Percentiles rank a stretch among this genome's conserved stretches.
Evolutionary conservation across 1,140 invertebrate genomes (phyloP).

Genomic region (Gonatopus flavifemur): DNA sequence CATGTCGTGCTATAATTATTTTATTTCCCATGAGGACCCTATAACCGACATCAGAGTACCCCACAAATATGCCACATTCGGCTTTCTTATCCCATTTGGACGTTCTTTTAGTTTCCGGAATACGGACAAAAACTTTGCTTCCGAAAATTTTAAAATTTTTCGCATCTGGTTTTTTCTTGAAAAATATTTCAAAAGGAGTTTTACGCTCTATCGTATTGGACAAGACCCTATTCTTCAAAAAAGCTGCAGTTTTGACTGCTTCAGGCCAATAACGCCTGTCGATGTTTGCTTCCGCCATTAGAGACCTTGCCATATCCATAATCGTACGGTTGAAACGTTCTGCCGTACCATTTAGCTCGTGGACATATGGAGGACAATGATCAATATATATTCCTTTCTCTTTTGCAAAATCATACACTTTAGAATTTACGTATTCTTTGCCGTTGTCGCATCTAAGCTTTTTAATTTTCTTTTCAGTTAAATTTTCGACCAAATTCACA

Average conservation of each 20-base stretch:
- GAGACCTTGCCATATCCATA: background rate
- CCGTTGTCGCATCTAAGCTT: no score
- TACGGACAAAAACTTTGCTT: background rate
- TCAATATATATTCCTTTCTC: background rate
- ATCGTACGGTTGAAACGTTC: background rate
- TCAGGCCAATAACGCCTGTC: background rate
- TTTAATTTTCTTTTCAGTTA: no score
- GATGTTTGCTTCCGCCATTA: background rate
- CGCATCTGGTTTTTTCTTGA: background rate
- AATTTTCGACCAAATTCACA: no score
- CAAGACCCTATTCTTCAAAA: no score
- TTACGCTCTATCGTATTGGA: background rate
- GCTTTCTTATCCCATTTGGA: background rate
- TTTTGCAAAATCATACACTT: no score
- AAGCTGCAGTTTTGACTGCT: conserved; percentile 3
- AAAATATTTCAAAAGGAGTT: background rate
- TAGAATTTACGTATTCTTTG: no score
- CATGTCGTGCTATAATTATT: no score
- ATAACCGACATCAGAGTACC: background rate
- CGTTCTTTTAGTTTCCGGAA: background rate
- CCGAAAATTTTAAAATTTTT: background rate
- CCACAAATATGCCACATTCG: background rate
- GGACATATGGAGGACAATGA: background rate
- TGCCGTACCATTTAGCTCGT: background rate
- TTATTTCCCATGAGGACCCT: background rate